Evolutionary conservation across 2,113 vertebrate genomes (phyloP).

Genomic region (Sceloporus undulatus): DNA sequence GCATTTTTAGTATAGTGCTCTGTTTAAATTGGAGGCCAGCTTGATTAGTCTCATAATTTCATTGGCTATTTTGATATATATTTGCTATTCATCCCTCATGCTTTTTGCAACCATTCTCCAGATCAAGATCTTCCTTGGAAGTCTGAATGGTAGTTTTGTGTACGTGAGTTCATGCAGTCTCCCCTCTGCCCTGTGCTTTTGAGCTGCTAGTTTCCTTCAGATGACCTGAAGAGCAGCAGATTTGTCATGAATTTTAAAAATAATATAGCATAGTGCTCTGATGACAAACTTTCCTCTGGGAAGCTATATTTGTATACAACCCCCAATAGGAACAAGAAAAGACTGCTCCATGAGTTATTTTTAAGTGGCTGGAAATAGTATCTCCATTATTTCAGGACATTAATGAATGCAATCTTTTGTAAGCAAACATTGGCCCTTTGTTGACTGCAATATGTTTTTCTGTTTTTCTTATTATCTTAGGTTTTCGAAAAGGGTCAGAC

Average conservation of each 20-base stretch:
- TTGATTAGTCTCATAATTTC: constrained; percentile 50
- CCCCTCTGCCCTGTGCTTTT: constrained; percentile 5
- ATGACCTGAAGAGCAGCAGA: constrained; percentile 67
- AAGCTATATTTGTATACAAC: constrained; percentile 76
- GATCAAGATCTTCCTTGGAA: constrained; percentile 29
- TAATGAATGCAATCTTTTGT: constrained; percentile 71
- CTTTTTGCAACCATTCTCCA: neutral
- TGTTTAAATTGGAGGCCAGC: constrained; percentile 17
- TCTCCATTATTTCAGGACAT: constrained; percentile 78
- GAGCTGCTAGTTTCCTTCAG: constrained; percentile 49
- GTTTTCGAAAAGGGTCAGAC: constrained; percentile 65
- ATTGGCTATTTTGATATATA: too few relatives aligned
- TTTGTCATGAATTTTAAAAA: constrained; percentile 70
- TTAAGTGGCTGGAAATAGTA: constrained; percentile 77
- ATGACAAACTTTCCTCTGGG: constrained; percentile 74
- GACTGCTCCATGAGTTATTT: constrained; percentile 78
- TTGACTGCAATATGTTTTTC: constrained; percentile 75
- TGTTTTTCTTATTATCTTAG: constrained; percentile 51
- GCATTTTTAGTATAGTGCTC: constrained; percentile 19
- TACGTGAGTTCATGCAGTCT: neutral
- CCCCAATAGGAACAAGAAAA: constrained; percentile 80
- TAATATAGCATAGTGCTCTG: constrained; percentile 62
- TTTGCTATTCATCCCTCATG: neutral
- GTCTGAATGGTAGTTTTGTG: neutral
- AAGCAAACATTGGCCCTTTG: constrained; percentile 71